These are phyloP conservation scores for Nephrotoma guestfalica DNA, from an alignment of 2,888 invertebrate genomes.

Conservation along the genomic window DNA sequence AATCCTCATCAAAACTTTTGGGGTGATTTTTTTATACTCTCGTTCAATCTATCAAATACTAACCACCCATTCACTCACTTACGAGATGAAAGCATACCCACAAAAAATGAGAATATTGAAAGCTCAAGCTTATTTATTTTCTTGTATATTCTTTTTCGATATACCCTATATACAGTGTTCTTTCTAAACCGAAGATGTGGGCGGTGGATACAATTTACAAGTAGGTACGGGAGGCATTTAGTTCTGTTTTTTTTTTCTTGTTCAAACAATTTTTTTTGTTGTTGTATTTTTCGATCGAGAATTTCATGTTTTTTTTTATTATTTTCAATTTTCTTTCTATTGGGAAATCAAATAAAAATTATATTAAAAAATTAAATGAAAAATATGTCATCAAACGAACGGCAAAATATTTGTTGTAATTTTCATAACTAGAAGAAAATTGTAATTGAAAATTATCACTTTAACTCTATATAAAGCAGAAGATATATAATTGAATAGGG, in stretches of 20 bases:
- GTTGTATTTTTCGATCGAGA: background rate
- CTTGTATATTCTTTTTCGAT: background rate
- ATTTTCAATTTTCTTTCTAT: background rate
- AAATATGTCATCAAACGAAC: background rate
- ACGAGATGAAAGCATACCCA: background rate
- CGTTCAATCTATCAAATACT: background rate
- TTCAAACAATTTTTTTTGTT: background rate
- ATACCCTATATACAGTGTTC: no score
- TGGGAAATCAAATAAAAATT: background rate
- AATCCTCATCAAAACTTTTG: background rate
- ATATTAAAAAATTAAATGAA: background rate
- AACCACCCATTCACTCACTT: background rate
- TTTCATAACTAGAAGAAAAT: background rate
- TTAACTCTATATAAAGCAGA: background rate
- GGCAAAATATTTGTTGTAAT: background rate
- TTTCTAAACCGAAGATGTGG: no score
- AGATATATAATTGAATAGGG: background rate
- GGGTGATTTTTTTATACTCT: background rate
- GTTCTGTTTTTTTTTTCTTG: background rate
- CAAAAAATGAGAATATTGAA: background rate
- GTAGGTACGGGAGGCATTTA: background rate
- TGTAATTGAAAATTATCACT: background rate
- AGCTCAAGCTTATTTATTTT: background rate
- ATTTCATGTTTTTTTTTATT: background rate
- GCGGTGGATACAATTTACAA: background rate